phyloP scores from a whole-genome alignment of 2,113 vertebrate genomes.

The Chaetodon auriga region DNA sequence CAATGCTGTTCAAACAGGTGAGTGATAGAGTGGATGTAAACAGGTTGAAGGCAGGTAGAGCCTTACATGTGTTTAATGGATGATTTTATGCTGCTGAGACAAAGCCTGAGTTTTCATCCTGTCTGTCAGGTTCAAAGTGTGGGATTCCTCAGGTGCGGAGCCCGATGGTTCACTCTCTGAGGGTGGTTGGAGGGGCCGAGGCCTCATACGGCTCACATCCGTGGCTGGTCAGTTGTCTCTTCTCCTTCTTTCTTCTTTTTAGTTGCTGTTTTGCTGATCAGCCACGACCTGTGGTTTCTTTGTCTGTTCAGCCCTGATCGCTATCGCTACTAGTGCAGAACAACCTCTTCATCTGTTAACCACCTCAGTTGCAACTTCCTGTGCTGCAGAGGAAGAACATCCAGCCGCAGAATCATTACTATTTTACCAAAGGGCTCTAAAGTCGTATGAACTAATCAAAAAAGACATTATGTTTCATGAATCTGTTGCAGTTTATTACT shows the following conservation, averaged over 20 bases:
- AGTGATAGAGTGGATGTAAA: constrained; percentile 49
- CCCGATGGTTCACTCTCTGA: constrained; percentile 75
- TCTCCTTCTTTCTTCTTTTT: not conserved
- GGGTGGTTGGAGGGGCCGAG: constrained; percentile 87
- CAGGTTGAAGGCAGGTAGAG: not conserved
- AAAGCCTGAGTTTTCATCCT: not conserved
- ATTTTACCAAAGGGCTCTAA: not conserved
- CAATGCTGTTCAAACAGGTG: constrained; percentile 53
- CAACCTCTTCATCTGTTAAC: not conserved
- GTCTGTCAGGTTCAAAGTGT: constrained; percentile 81
- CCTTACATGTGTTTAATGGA: not conserved
- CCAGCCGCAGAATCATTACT: not conserved
- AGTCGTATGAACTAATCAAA: not conserved
- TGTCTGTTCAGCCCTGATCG: not conserved
- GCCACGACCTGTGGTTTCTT: not conserved
- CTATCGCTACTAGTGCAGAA: not conserved
- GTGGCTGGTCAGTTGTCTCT: constrained; percentile 85
- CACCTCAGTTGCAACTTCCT: not conserved
- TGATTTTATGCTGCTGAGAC: not conserved
- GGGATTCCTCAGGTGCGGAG: constrained; percentile 74
- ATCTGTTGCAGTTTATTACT: not conserved
- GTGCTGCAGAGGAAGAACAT: not conserved
- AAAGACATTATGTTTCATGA: not conserved
- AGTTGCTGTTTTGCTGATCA: not conserved
- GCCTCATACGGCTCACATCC: constrained; percentile 87